phyloP scores from a whole-genome alignment of 1,140 invertebrate genomes.

The Lerema accius region DNA sequence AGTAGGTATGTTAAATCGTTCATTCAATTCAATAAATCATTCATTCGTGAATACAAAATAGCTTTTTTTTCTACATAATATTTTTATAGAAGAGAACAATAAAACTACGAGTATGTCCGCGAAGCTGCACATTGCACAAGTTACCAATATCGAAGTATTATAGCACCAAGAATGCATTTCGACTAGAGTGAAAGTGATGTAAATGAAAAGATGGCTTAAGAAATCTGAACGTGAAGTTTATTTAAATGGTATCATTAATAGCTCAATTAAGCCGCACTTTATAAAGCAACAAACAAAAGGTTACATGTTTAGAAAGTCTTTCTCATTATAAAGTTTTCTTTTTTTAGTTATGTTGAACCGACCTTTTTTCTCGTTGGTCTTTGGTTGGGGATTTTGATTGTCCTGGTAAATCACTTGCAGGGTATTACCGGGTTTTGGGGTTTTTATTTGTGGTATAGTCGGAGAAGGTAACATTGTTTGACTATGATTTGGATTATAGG shows the following conservation, averaged over 20 bases:
- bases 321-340: constrained; percentile 72
- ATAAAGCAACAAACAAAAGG: constrained; percentile 29
- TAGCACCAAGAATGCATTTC: constrained; percentile 28
- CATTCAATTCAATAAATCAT: too few relatives aligned
- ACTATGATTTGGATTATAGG: constrained; percentile 41
- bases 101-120: too few relatives aligned
- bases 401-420: constrained; percentile 65
- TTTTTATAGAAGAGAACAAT: too few relatives aligned
- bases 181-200: constrained; percentile 50
- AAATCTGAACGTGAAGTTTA: constrained; percentile 48
- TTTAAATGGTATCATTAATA: constrained; percentile 46
- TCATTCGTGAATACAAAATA: too few relatives aligned
- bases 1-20: too few relatives aligned
- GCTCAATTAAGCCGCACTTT: constrained; percentile 37
- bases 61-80: too few relatives aligned
- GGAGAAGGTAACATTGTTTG: constrained; percentile 28
- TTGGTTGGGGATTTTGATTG: constrained; percentile 35
- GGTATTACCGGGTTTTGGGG: constrained; percentile 42
- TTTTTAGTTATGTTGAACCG: constrained; percentile 72
- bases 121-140: too few relatives aligned
- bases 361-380: constrained; percentile 64
- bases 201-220: constrained; percentile 47
- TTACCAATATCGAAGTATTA: too few relatives aligned
- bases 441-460: constrained; percentile 45
- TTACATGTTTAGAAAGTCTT: constrained; percentile 69